Evolutionary conservation across 2,888 invertebrate genomes (phyloP), one percentile per base, ranked within the genome.

Genomic region (Lithophane leautieri): DNA sequence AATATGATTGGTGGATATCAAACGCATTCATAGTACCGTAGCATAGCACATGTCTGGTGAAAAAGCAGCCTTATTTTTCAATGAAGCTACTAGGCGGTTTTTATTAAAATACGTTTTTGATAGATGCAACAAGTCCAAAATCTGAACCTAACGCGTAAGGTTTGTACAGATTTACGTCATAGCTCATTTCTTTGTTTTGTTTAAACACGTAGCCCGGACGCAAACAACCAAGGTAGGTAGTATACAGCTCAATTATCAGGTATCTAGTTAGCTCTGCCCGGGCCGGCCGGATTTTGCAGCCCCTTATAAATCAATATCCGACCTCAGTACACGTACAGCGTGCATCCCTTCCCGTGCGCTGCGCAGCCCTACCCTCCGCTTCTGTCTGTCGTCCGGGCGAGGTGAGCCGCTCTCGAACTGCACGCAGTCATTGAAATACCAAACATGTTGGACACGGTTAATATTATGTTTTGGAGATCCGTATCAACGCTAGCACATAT

Each of bases 271-370:
- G 4, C 66, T 66, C 28, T 22, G 50, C 22, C 50, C 22, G 42
- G 71, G 28, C 16, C 1, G 16, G n/a, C 9, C 9, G 34, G 67
- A 28, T 25, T n/a, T 44, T 72, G 56, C n/a, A 67, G 28, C 69
- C 47, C 40, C n/a, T 12, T 25, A 40, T 69, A 58, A 58, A 72
- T 72, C 72, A 72, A 72, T 72, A 72, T 22, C 22, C 25, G 25
- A 72, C n/a, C 34, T 47, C 2, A 19, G 34, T 22, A 47, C 28
- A 44, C n/a, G 19, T 54, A 47, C 22, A 47, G 6, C 14, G 44
- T 69, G 69, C 44, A 56, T 56, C 44, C 19, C 44, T 19, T 44
- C 19, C 19, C 47, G 11, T 69, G 67, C 54, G 25, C 25, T 28
- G n/a, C 56, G 34, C 54, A 40, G 40, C 54, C 34, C 4, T 3